Percentiles rank a stretch among this genome's conserved stretches.
phyloP scores from a whole-genome alignment of 2,797 vertebrate species.

The Enteromius mattozi region DNA sequence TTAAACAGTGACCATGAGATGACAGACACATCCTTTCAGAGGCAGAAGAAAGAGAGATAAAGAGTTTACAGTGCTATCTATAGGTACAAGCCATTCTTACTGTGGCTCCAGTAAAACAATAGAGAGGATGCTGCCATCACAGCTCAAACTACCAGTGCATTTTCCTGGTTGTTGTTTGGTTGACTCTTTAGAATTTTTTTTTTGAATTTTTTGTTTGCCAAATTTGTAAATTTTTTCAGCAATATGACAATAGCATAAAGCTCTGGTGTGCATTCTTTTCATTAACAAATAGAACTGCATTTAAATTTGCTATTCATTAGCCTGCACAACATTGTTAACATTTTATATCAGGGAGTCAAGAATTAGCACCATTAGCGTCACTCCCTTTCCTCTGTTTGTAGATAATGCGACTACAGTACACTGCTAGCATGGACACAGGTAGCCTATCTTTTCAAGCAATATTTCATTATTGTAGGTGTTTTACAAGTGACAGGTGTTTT shows the following conservation, averaged over 20 bases:
- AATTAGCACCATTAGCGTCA: not conserved
- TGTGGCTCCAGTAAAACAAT: constrained; percentile 55
- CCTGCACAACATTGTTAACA: not conserved
- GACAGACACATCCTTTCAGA: constrained; percentile 73
- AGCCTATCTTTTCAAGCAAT: not conserved
- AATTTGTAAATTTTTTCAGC: not conserved
- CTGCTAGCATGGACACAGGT: too few species aligned
- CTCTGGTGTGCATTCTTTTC: not conserved
- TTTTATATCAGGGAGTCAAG: not conserved
- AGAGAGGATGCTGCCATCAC: constrained; percentile 49
- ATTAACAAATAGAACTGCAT: not conserved
- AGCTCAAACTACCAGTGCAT: constrained; percentile 23
- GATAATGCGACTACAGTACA: not conserved
- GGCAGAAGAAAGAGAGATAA: constrained; percentile 57
- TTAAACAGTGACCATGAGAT: constrained; percentile 53
- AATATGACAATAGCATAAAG: not conserved
- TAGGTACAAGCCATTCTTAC: constrained; percentile 58
- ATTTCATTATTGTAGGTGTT: not conserved
- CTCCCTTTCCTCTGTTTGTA: not conserved
- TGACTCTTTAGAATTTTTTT: not conserved
- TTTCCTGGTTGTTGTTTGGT: constrained; percentile 10
- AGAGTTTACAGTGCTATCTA: constrained; percentile 59
- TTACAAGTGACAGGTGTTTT: not conserved
- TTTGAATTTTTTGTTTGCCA: not conserved
- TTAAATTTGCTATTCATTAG: not conserved